A percentile compares a stretch with the other conserved stretches of the same genome.
These are phyloP conservation scores for Sciurus niger DNA, from an alignment of 2,113 vertebrate genomes.

Conservation along the genomic window DNA sequence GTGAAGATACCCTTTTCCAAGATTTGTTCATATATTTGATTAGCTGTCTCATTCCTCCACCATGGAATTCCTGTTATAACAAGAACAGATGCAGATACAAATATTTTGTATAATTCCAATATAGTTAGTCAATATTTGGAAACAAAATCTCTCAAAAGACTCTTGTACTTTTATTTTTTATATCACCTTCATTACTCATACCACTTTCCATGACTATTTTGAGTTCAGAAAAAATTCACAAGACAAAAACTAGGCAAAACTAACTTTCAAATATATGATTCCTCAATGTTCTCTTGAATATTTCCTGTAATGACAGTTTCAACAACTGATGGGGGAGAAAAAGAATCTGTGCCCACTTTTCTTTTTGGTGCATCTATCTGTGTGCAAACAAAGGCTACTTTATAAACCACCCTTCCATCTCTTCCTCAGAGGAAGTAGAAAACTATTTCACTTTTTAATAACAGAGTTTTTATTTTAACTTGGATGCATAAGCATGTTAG, in stretches of 20 bases:
- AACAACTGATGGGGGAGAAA: background rate
- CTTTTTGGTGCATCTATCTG: background rate
- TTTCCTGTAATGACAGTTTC: constrained; percentile 1
- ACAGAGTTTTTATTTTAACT: constrained; percentile 65
- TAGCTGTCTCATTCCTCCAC: background rate
- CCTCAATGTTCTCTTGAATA: background rate
- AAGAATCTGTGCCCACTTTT: background rate
- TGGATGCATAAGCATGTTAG: constrained; percentile 57
- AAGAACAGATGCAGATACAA: constrained; percentile 53
- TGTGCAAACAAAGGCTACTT: constrained; percentile 35
- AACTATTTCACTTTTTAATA: constrained; percentile 24
- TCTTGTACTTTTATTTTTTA: constrained; percentile 59
- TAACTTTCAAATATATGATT: background rate
- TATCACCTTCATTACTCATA: constrained; percentile 47
- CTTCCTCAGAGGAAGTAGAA: constrained; percentile 43
- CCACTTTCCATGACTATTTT: background rate
- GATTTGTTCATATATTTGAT: constrained; percentile 58
- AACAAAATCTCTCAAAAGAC: constrained; percentile 53
- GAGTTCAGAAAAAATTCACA: constrained; percentile 11
- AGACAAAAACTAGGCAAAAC: constrained; percentile 22
- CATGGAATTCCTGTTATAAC: background rate
- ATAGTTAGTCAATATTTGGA: constrained; percentile 52
- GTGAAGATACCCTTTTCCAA: constrained; percentile 20
- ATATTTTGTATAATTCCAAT: constrained; percentile 43
- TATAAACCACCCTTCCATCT: background rate